Percentiles rank a stretch among this genome's conserved stretches.
Conservation (phyloP, 2,113 vertebrate genomes). For the Helogale parvula region DNA sequence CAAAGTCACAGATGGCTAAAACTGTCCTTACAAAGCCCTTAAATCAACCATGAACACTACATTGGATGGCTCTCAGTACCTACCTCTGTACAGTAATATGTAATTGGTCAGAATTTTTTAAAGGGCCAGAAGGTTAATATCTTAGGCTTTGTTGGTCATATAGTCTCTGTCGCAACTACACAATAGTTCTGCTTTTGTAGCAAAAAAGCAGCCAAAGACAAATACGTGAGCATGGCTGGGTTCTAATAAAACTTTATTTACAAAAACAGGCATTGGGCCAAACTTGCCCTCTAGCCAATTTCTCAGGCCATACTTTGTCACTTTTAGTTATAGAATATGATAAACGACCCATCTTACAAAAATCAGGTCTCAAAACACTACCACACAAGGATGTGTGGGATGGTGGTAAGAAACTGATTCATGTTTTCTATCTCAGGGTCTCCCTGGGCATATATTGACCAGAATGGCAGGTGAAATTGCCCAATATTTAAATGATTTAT, state of each 20-base stretch:
- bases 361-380: neutral
- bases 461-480: neutral
- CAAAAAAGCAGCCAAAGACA: neutral
- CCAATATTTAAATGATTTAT: neutral
- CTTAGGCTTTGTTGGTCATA: neutral
- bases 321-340: neutral
- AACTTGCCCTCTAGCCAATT: neutral
- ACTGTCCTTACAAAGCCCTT: neutral
- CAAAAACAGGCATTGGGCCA: neutral
- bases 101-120: neutral
- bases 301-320: neutral
- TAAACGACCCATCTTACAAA: neutral
- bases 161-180: neutral
- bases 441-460: neutral
- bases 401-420: neutral
- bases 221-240: neutral
- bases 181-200: neutral
- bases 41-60: neutral
- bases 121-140: neutral
- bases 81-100: neutral
- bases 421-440: neutral
- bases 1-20: neutral
- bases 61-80: neutral
- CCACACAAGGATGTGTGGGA: no score
- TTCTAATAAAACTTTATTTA: neutral